phyloP scores from a whole-genome alignment of 2,888 invertebrate species.

The Polydesmus complanatus region DNA sequence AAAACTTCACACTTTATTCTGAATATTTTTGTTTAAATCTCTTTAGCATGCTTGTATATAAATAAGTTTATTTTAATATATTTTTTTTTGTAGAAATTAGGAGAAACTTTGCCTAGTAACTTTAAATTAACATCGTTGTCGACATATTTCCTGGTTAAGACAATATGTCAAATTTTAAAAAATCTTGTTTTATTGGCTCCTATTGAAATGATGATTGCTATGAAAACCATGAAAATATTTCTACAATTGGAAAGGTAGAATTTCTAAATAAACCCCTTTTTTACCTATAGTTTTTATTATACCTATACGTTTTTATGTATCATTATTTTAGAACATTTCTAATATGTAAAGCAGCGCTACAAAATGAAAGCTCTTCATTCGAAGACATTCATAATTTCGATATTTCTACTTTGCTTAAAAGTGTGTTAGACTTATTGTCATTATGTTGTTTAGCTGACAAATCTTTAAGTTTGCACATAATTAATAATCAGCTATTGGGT shows the following conservation, averaged over 20 bases:
- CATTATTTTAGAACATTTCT: background rate
- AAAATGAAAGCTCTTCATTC: background rate
- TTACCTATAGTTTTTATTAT: too few relatives aligned
- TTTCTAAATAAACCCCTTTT: too few relatives aligned
- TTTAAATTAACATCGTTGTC: slow-evolving; percentile 2
- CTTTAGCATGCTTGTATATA: background rate
- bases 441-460: background rate
- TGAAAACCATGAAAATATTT: background rate
- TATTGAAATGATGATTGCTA: background rate
- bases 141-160: background rate
- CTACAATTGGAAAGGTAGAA: background rate
- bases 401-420: background rate
- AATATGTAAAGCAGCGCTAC: background rate
- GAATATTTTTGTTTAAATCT: background rate
- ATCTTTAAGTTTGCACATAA: background rate
- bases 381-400: background rate
- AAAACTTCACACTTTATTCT: background rate
- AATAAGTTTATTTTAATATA: background rate
- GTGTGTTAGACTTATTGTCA: background rate
- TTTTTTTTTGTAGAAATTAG: background rate
- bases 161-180: slow-evolving; percentile 3
- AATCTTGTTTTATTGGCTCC: slow-evolving; percentile 5
- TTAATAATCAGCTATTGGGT: background rate
- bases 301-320: too few relatives aligned
- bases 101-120: too few relatives aligned